Evolutionary conservation across 2,888 invertebrate species (phyloP), one percentile per base, ranked within the genome.

Genomic region (Zaprionus bogoriensis): DNA sequence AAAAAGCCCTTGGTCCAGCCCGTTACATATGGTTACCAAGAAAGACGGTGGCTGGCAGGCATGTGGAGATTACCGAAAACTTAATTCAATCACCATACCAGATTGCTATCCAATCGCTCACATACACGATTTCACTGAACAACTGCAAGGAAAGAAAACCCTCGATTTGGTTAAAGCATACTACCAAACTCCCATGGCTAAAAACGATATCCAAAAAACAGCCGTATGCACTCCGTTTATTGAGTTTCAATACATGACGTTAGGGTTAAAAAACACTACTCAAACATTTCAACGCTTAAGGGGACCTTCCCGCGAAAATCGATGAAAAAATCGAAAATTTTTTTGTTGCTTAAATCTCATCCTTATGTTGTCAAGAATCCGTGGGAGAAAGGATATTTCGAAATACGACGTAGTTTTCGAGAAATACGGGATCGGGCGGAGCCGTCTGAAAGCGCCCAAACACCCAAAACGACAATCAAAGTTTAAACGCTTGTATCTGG

Each of bases 61-160:
- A 23, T 88, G 89, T 48, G 87, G 89, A 0, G 87, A 90, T 36
- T 89, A 86, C 44, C 64, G 88, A 0, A 27, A 19, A 1, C 58
- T 90, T 0, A 90, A 89, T 42, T 52, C 67, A 0, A 47, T 48
- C 0, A 91, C 89, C 0, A 53, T 83, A 1, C 87, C 89, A 0
- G 89, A 91, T 64, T 46, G 81, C 3, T 90, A 89, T 54, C 89
- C 90, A 0, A 64, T 89, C 2, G 75, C 87, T 0, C 80, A 87
- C 25, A 73, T 90, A 1, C 80, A 87, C 5, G 88, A 90, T 41
- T 61, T 64, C 12, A 20, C 50, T 3, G 50, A 36, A 20, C 60
- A 44, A 5, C 47, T 67, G 2, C 22, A 53, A 12, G 57, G 47
- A 0, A 57, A 42, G 12, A 53, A n/a, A n/a, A 51, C 48, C 3